A percentile compares a stretch with the other conserved stretches of the same genome.
Conservation (phyloP, 2,888 invertebrate species). For the Callyntrura guangdongensis region DNA sequence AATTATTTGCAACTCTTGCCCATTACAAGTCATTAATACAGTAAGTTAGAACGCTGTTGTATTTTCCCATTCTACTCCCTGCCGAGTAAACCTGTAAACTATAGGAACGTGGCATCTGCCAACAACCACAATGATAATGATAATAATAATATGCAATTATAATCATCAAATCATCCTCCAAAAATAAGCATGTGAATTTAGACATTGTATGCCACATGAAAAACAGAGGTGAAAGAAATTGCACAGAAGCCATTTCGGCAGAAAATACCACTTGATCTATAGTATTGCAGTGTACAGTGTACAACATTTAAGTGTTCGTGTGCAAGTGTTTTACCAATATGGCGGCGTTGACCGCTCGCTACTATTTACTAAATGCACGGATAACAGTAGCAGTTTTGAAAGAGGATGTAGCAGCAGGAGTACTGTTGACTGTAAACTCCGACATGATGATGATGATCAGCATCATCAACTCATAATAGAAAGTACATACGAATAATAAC, state of each 20-base stretch:
- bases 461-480: too few species aligned
- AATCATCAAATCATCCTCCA: too few species aligned
- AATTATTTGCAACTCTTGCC: not conserved
- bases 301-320: not conserved
- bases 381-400: not conserved
- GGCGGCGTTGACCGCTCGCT: not conserved
- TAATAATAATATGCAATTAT: not conserved
- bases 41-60: too few species aligned
- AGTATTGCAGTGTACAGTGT: conserved; percentile 1
- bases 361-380: not conserved
- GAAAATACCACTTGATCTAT: not conserved
- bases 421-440: not conserved
- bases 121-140: not conserved
- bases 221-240: conserved; percentile 1
- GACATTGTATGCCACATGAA: not conserved
- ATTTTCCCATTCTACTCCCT: conserved; percentile 11
- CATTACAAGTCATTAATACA: not conserved
- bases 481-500: too few species aligned
- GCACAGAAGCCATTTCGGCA: not conserved
- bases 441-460: not conserved
- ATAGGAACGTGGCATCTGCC: not conserved
- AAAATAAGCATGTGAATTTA: conserved; percentile 3
- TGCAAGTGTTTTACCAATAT: not conserved
- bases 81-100: not conserved
- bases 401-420: not conserved